These are phyloP conservation scores for Spodoptera picta DNA, from an alignment of 2,888 invertebrate species.

Conservation along the genomic window DNA sequence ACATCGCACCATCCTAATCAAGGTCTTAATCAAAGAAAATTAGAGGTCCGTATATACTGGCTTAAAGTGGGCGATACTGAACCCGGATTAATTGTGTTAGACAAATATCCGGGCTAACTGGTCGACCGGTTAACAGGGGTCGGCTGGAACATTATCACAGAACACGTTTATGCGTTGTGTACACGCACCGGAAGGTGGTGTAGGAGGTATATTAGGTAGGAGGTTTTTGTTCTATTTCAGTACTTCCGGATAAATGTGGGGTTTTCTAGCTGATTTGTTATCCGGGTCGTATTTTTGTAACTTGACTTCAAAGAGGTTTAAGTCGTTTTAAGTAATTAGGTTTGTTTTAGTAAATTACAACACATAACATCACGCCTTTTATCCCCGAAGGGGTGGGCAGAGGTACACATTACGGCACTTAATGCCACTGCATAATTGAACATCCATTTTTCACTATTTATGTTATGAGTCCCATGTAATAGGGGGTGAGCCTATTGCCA, in stretches of 20 bases:
- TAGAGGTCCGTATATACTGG: constrained; percentile 39
- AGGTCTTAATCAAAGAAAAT: constrained; percentile 43
- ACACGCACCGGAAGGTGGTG: neutral
- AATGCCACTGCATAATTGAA: no score
- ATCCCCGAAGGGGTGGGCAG: no score
- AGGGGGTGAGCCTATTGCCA: no score
- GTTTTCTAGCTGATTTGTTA: no score
- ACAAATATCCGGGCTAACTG: constrained; percentile 59
- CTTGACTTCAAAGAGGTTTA: no score
- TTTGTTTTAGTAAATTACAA: no score
- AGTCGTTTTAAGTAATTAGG: no score
- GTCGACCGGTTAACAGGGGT: constrained; percentile 46
- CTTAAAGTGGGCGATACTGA: constrained; percentile 37
- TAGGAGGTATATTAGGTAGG: constrained; percentile 2
- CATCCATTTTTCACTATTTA: no score
- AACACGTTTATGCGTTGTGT: constrained; percentile 18
- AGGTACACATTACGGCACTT: no score
- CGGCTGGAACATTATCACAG: constrained; percentile 34
- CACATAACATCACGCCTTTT: no score
- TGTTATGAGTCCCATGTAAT: no score
- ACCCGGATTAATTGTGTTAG: constrained; percentile 59
- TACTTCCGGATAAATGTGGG: neutral
- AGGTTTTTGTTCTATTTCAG: neutral
- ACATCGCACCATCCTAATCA: constrained; percentile 31
- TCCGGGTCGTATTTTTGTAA: no score